Percentiles rank a stretch among this genome's conserved stretches.
Evolutionary conservation across 2,888 invertebrate species (phyloP).

Genomic region (Platycheirus rosarum): DNA sequence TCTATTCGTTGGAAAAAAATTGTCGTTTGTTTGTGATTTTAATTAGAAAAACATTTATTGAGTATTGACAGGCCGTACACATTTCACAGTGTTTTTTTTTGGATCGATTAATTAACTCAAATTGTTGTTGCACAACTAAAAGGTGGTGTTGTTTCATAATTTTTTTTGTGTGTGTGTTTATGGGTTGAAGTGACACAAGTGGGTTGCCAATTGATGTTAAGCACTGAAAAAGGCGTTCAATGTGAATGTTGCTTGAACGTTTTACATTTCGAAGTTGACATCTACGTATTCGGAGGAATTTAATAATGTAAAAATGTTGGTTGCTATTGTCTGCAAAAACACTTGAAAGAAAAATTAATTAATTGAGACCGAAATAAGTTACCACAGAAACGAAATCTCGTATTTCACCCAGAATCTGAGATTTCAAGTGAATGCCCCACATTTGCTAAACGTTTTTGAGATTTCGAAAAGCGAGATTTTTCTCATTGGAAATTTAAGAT

Average conservation of each 20-base stretch:
- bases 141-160: not conserved
- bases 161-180: not conserved
- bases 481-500: too few relatives aligned
- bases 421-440: too few relatives aligned
- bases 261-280: not conserved
- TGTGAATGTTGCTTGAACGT: slow-evolving; percentile 31
- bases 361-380: too few relatives aligned
- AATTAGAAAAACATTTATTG: slow-evolving; percentile 37
- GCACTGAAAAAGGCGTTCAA: slow-evolving; percentile 37
- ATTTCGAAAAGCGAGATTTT: too few relatives aligned
- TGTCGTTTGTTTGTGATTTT: slow-evolving; percentile 17
- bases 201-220: slow-evolving; percentile 23
- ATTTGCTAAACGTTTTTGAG: too few relatives aligned
- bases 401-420: too few relatives aligned
- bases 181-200: slow-evolving; percentile 34
- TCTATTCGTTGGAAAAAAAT: slow-evolving; percentile 4
- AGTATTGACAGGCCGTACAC: not conserved
- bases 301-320: too few relatives aligned
- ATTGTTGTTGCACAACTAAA: not conserved
- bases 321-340: too few relatives aligned
- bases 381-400: too few relatives aligned
- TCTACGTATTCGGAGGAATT: too few relatives aligned
- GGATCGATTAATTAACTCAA: slow-evolving; percentile 30
- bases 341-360: too few relatives aligned
- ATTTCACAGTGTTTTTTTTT: slow-evolving; percentile 37